Evolutionary conservation across 2,113 vertebrate species (phyloP).

Genomic region (Triplophysa tibetana): DNA sequence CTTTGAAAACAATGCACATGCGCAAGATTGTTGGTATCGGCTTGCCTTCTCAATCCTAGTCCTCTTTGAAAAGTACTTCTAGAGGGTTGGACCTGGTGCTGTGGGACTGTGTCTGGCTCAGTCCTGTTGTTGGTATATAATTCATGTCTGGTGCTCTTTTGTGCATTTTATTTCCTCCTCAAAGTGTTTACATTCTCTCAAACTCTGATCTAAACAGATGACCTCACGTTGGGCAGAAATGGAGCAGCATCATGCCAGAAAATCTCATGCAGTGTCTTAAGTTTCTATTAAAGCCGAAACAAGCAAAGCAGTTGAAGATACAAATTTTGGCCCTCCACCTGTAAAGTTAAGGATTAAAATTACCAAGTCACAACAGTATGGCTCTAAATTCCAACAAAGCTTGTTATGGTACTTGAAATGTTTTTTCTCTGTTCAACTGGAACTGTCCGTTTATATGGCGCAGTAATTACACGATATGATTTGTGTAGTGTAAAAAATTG

Average conservation of each 20-base stretch:
- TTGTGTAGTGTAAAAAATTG: background rate
- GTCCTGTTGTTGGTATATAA: constrained; percentile 68
- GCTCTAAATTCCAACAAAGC: too few relatives aligned
- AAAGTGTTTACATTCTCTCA: constrained; percentile 58
- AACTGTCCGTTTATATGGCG: too few relatives aligned
- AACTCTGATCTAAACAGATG: constrained; percentile 53
- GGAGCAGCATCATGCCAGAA: constrained; percentile 25
- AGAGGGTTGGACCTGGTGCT: constrained; percentile 70
- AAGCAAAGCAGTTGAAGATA: too few relatives aligned
- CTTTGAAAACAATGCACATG: constrained; percentile 50
- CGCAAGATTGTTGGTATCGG: constrained; percentile 50
- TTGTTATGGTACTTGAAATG: too few relatives aligned
- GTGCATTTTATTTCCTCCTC: constrained; percentile 54
- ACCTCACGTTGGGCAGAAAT: constrained; percentile 55
- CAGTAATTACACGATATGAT: too few relatives aligned
- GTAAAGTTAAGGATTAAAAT: too few relatives aligned
- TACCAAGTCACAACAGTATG: too few relatives aligned
- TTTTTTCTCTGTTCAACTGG: too few relatives aligned
- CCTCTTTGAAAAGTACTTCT: constrained; percentile 43
- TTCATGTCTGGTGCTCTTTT: constrained; percentile 78
- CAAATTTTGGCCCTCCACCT: too few relatives aligned
- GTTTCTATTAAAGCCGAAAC: too few relatives aligned
- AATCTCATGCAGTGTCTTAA: background rate
- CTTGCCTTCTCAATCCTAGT: constrained; percentile 68
- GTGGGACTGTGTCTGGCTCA: constrained; percentile 60